Conservation (phyloP, 2,888 invertebrate species). For the Cryptus armator region DNA sequence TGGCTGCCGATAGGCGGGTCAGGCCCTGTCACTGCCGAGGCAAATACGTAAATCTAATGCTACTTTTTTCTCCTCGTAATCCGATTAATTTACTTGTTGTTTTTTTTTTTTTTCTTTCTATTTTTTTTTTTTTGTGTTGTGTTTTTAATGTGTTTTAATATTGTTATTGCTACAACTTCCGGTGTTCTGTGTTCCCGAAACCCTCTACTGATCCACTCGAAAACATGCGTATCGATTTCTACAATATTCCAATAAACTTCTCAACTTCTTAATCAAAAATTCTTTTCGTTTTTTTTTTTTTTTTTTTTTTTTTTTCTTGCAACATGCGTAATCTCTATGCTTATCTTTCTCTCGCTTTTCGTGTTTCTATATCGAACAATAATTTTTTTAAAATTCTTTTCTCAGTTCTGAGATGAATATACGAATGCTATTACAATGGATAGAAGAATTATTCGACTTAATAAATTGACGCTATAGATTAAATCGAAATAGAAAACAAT, state of each 20-base stretch:
- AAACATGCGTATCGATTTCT: constrained; percentile 55
- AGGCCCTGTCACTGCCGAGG: constrained; percentile 83
- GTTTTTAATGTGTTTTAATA: background rate
- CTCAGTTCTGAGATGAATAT: constrained; percentile 1
- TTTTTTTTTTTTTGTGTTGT: background rate
- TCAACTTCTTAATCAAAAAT: background rate
- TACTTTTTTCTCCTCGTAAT: constrained; percentile 68
- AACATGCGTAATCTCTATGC: constrained; percentile 34
- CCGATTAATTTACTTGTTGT: constrained; percentile 38
- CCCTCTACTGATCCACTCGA: background rate
- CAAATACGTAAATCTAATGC: constrained; percentile 83
- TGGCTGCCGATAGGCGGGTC: constrained; percentile 82
- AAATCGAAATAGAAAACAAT: background rate
- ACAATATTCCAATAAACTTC: constrained; percentile 48
- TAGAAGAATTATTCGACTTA: background rate
- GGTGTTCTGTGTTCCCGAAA: constrained; percentile 10
- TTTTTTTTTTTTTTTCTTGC: constrained; percentile 22
- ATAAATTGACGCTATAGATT: background rate
- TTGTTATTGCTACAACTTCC: constrained; percentile 2
- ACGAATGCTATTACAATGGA: background rate
- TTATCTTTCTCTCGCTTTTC: background rate
- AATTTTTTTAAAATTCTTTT: background rate
- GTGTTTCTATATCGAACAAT: background rate
- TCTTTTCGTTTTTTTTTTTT: constrained; percentile 31
- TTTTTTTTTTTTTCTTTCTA: background rate